Conservation (phyloP, 2,113 vertebrate species). For the Gymnarchus niloticus region DNA sequence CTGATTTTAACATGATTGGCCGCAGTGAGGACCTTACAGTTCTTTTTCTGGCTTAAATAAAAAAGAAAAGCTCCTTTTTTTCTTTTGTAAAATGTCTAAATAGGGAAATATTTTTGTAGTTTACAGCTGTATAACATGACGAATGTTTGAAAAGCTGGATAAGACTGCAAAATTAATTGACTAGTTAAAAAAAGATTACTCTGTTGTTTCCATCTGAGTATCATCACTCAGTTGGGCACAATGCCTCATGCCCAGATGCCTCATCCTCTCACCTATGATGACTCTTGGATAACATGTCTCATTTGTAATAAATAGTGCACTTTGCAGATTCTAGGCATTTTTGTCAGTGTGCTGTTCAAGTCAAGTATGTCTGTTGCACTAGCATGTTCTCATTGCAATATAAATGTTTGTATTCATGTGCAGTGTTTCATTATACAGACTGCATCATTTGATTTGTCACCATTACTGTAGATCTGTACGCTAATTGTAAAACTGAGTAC, state of each 20-base stretch:
- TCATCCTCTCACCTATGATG: neutral
- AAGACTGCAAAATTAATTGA: neutral
- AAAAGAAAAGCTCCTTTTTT: neutral
- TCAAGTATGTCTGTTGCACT: neutral
- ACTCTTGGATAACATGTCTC: neutral
- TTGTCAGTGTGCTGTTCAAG: neutral
- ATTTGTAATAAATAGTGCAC: neutral
- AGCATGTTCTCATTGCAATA: neutral
- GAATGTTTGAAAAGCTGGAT: neutral
- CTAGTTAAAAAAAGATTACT: neutral
- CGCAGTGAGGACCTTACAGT: neutral
- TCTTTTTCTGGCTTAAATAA: neutral
- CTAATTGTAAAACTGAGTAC: neutral
- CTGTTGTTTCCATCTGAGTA: neutral
- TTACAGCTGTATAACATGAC: neutral
- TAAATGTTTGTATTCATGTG: neutral
- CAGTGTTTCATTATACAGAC: neutral
- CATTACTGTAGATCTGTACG: neutral
- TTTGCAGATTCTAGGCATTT: neutral
- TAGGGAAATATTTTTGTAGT: neutral
- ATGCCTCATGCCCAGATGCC: neutral
- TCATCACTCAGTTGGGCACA: neutral
- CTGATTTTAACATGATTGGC: neutral
- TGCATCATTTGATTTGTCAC: neutral
- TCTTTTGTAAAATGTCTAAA: neutral